Evolutionary conservation across 2,888 invertebrate species (phyloP).

Genomic region (Auanema freiburgensis): DNA sequence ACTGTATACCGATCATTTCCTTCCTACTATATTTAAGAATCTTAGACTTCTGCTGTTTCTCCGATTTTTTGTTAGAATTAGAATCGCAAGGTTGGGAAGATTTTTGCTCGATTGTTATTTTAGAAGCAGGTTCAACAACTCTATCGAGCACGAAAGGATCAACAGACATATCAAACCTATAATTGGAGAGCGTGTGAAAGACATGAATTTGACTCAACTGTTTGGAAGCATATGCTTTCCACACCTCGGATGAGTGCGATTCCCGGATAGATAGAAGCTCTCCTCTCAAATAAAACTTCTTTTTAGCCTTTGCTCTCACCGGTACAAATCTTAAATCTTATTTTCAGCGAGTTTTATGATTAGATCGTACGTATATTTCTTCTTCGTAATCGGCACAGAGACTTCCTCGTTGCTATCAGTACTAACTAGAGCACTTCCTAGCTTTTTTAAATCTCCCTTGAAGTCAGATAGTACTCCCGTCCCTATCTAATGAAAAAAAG

Average conservation of each 20-base stretch:
- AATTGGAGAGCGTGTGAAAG: background rate
- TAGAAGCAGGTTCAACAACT: no score
- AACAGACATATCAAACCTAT: conserved; percentile 25
- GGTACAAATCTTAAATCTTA: conserved; percentile 40
- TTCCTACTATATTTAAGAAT: conserved; percentile 24
- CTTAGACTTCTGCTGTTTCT: conserved; percentile 5
- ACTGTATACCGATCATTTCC: conserved; percentile 31
- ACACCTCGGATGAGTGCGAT: conserved; percentile 22
- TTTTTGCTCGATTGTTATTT: no score
- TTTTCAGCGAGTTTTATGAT: background rate
- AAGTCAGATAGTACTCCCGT: no score
- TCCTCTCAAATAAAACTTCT: conserved; percentile 48
- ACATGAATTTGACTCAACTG: conserved; percentile 18
- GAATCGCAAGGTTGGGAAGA: no score
- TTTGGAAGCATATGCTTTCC: conserved; percentile 32
- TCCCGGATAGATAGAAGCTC: conserved; percentile 46
- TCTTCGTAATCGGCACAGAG: background rate
- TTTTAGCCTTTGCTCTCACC: conserved; percentile 36
- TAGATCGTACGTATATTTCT: conserved; percentile 10
- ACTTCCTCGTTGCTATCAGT: no score
- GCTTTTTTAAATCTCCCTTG: no score
- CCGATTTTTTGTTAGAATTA: no score
- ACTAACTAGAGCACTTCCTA: no score
- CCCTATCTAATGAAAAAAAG: no score
- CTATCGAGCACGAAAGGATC: conserved; percentile 29